phyloP scores from a whole-genome alignment of 2,888 invertebrate species.

The Apamea anceps region DNA sequence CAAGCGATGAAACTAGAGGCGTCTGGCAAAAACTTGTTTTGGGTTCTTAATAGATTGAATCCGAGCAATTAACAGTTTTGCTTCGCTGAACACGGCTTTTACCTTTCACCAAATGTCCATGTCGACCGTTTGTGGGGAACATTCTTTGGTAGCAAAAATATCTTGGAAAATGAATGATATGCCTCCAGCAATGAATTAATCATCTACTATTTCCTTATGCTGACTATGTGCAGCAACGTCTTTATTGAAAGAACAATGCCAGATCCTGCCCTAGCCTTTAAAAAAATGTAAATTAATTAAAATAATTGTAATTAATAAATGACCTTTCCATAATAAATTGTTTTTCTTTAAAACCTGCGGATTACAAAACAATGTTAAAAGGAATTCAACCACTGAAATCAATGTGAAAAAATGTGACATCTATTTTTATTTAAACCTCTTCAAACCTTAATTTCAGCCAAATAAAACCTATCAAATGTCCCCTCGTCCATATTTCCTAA shows the following conservation, averaged over 20 bases:
- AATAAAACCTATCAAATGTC: conserved; percentile 35
- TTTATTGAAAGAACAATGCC: background rate
- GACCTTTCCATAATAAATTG: too few species aligned
- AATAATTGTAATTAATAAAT: too few species aligned
- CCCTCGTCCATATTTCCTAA: conserved; percentile 35
- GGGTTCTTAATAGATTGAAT: conserved; percentile 56
- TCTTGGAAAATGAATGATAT: background rate
- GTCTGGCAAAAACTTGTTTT: conserved; percentile 55
- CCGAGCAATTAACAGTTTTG: conserved; percentile 60
- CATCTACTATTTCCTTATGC: background rate
- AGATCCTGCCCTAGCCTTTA: too few species aligned
- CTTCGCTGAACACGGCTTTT: conserved; percentile 27
- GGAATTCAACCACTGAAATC: too few species aligned
- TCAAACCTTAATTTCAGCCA: conserved; percentile 23
- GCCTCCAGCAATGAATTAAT: background rate
- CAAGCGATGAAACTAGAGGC: conserved; percentile 48
- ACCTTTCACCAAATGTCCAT: conserved; percentile 24
- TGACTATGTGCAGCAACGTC: too few species aligned
- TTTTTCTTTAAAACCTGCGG: too few species aligned
- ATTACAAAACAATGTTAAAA: too few species aligned
- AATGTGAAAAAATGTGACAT: background rate
- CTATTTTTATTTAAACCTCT: background rate
- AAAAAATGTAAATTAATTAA: too few species aligned
- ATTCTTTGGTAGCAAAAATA: background rate
- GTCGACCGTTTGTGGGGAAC: background rate